Percentiles rank a stretch among this genome's conserved stretches.
Evolutionary conservation across 1,140 invertebrate species (phyloP).

Genomic region (Akabosia matsudoensis): DNA sequence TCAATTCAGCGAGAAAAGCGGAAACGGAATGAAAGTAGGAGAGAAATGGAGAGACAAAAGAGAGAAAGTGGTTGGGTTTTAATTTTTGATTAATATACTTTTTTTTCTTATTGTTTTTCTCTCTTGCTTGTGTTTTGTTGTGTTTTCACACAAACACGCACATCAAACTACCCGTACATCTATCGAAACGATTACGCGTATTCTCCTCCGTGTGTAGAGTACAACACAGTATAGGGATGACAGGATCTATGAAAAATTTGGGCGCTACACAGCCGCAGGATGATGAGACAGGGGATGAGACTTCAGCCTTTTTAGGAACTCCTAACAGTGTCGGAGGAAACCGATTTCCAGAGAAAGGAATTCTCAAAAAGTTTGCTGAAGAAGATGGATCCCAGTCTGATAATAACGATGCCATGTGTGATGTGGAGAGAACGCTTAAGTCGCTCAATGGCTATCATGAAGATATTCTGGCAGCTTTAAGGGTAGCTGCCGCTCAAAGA

Average conservation of each 20-base stretch:
- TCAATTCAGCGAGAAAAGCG: constrained; percentile 19
- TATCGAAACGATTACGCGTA: too few relatives aligned
- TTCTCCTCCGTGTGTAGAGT: too few relatives aligned
- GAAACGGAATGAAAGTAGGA: constrained; percentile 6
- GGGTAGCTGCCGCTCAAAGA: constrained; percentile 71
- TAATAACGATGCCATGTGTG: constrained; percentile 63
- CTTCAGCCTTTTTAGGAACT: constrained; percentile 47
- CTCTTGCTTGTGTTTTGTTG: neutral
- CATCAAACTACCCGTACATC: too few relatives aligned
- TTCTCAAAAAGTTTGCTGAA: constrained; percentile 79
- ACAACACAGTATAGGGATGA: constrained; percentile 46
- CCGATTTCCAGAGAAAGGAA: constrained; percentile 78
- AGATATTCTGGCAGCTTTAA: constrained; percentile 80
- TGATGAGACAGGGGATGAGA: constrained; percentile 47
- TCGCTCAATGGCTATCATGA: constrained; percentile 89
- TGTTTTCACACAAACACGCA: neutral
- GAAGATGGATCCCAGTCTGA: constrained; percentile 69
- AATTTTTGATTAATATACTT: constrained; percentile 13
- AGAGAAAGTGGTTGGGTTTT: constrained; percentile 6
- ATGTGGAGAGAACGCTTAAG: constrained; percentile 63
- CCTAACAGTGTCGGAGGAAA: constrained; percentile 62
- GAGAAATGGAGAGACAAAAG: constrained; percentile 4
- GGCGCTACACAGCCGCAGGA: constrained; percentile 36
- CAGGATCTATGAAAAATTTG: constrained; percentile 46
- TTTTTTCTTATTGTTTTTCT: neutral